Conservation (phyloP, 2,797 vertebrate species). For the Hyperoplus immaculatus region DNA sequence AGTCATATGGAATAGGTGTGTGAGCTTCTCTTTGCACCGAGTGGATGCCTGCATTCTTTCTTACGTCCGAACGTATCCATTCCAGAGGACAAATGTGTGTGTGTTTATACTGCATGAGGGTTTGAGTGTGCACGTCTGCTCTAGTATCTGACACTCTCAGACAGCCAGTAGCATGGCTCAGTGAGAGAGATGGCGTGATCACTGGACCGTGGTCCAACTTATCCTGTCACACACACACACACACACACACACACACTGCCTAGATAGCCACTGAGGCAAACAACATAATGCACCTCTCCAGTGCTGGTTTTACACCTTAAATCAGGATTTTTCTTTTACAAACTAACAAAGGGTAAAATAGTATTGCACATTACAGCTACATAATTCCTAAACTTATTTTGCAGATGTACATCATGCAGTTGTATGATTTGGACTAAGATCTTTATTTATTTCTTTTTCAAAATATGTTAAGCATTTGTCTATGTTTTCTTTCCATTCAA, state of each 20-base stretch:
- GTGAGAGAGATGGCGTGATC: conserved; percentile 70
- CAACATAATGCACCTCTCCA: conserved; percentile 43
- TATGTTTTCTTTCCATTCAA: not conserved
- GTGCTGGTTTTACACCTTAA: conserved; percentile 37
- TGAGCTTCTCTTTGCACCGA: conserved; percentile 26
- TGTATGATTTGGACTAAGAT: not conserved
- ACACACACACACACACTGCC: conserved; percentile 9
- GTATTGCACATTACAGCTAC: conserved; percentile 26
- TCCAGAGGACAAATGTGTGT: conserved; percentile 19
- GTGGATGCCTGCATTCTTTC: conserved; percentile 16
- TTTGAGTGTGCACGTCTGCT: conserved; percentile 28
- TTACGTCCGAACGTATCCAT: conserved; percentile 34
- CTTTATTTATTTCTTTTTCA: not conserved
- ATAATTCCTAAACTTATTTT: conserved; percentile 10
- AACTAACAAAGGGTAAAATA: conserved; percentile 44
- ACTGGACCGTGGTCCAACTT: conserved; percentile 61
- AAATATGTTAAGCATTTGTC: not conserved
- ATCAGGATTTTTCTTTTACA: conserved; percentile 49
- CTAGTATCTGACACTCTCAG: conserved; percentile 70
- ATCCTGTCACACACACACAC: conserved; percentile 54
- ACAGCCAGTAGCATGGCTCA: conserved; percentile 69
- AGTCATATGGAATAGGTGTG: conserved; percentile 22
- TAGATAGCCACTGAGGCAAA: conserved; percentile 29
- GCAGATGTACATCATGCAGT: conserved; percentile 18
- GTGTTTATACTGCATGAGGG: conserved; percentile 3